Evolutionary conservation across 2,797 vertebrate genomes (phyloP).

Genomic region (Numenius phaeopus): DNA sequence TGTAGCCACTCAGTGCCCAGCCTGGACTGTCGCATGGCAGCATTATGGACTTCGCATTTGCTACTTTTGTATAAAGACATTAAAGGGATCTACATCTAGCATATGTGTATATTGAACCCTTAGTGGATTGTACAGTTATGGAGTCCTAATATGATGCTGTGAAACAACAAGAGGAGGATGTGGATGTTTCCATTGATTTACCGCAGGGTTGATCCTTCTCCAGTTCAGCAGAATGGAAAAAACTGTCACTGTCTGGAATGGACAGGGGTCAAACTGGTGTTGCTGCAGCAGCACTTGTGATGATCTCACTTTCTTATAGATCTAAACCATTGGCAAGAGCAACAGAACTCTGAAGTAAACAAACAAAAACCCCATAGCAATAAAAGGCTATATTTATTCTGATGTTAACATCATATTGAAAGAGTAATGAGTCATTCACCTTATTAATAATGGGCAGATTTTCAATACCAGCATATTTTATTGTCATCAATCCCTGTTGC

Average conservation of each 20-base stretch:
- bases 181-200: conserved; percentile 25
- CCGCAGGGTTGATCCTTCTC: neutral
- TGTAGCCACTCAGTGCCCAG: neutral
- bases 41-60: neutral
- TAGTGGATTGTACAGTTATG: neutral
- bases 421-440: conserved; percentile 39
- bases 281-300: neutral
- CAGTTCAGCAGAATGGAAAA: conserved; percentile 25
- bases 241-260: conserved; percentile 1
- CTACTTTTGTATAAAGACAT: neutral
- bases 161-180: neutral
- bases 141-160: neutral
- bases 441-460: conserved; percentile 59
- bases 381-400: conserved; percentile 36
- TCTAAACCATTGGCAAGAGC: conserved; percentile 27
- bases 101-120: neutral
- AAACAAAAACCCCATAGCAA: conserved; percentile 33
- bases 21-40: neutral
- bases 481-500: conserved; percentile 19
- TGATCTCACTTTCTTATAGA: conserved; percentile 44
- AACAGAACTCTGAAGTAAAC: conserved; percentile 44
- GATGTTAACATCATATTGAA: conserved; percentile 9
- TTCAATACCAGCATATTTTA: conserved; percentile 45
- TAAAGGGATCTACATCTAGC: neutral
- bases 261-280: neutral